Evolutionary conservation across 2,113 vertebrate genomes (phyloP), one percentile per base, ranked within the genome.

Genomic region (Marmota monax): DNA sequence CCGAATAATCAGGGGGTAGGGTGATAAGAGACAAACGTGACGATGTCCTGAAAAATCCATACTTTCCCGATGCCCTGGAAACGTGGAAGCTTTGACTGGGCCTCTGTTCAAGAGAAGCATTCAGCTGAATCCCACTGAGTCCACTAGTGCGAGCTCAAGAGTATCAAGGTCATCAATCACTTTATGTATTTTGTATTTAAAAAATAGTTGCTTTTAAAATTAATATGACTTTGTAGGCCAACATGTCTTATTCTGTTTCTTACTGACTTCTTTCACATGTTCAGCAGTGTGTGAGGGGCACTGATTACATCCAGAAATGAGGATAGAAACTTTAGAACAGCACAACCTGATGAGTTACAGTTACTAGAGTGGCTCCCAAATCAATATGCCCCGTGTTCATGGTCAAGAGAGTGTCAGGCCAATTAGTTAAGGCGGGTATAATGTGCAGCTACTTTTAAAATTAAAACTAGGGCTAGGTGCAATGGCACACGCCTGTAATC

Each of bases 341-440:
- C 17, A n/a, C 3, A 51, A 53, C 16, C 37, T 56, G 42, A 11
- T 22, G 45, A 51, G 22, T 37, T 45, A 18, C 63, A 51, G 27
- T 42, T 45, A 18, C 63, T 67, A 39, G 14, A 23, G 61, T 23
- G 25, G 56, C 13, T 25, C 73, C 22, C 23, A 67, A 34, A 29
- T 5, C 7, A 45, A 76, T 20, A 65, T 4, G 4, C 1, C 11
- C 16, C 0, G 0, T 8, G 12, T 1, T 48, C 53, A 65, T 12
- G 39, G 17, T 45, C 48, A 32, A 45, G 6, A 4, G 11, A 32
- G 27, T 27, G n/a, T 1, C 0, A 29, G 10, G 4, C 25, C 32
- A 14, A 18, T 56, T 70, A 14, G 16, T 51, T 34, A 37, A 45
- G 20, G 53, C 11, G 2, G 6, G 10, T 48, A 34, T 53, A 8